These are phyloP conservation scores for Cyclophora albipunctata DNA, from an alignment of 2,888 invertebrate species.

Conservation along the genomic window DNA sequence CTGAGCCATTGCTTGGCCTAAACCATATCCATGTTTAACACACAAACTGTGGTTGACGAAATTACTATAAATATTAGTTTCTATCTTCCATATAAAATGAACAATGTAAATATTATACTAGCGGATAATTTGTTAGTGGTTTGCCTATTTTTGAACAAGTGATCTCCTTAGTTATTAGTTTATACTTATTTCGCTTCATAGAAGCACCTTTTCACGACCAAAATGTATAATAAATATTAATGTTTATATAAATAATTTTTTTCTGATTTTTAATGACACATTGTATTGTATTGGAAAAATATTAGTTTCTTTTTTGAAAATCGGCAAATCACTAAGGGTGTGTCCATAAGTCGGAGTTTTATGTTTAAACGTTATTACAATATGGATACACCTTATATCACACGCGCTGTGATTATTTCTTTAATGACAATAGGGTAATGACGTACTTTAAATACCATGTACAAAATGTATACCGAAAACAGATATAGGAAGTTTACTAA, in stretches of 20 bases:
- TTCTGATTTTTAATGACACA: neutral
- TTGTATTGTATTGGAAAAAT: neutral
- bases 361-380: slow-evolving; percentile 1
- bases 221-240: slow-evolving; percentile 2
- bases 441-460: slow-evolving; percentile 35
- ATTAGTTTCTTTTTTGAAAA: slow-evolving; percentile 28
- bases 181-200: slow-evolving; percentile 13
- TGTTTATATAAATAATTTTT: slow-evolving; percentile 4
- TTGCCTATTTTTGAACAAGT: slow-evolving; percentile 46
- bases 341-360: slow-evolving; percentile 8
- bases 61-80: slow-evolving; percentile 8
- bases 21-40: too few relatives aligned
- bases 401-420: slow-evolving; percentile 34
- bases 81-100: slow-evolving; percentile 6
- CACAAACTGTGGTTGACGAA: neutral
- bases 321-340: slow-evolving; percentile 41
- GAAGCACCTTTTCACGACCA: slow-evolving; percentile 11
- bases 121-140: slow-evolving; percentile 27
- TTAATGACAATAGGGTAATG: slow-evolving; percentile 49
- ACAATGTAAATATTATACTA: slow-evolving; percentile 15
- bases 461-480: slow-evolving; percentile 43
- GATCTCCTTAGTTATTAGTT: slow-evolving; percentile 38
- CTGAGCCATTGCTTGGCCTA: too few relatives aligned
- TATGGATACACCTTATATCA: slow-evolving; percentile 19
- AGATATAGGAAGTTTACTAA: slow-evolving; percentile 18